phyloP scores from a whole-genome alignment of 2,888 invertebrate genomes.

The Synergus laeviventris region DNA sequence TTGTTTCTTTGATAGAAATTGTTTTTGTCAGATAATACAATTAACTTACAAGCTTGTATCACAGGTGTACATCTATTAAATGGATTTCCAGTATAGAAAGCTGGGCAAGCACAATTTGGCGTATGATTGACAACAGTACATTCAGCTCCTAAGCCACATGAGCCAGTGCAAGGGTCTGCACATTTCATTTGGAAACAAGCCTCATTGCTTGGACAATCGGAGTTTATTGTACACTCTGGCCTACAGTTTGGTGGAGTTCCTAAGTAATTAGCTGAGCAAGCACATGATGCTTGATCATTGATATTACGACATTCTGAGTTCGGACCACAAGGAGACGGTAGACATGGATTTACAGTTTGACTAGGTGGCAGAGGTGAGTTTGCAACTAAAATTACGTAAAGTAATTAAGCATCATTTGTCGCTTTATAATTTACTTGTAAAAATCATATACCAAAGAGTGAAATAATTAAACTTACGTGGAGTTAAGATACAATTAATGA shows the following conservation, averaged over 20 bases:
- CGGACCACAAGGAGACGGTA: constrained; percentile 90
- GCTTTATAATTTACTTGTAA: constrained; percentile 1
- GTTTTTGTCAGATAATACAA: neutral
- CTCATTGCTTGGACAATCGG: constrained; percentile 83
- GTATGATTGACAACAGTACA: constrained; percentile 84
- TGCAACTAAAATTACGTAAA: constrained; percentile 25
- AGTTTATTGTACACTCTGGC: constrained; percentile 86
- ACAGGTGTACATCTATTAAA: constrained; percentile 76
- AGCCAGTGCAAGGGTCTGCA: constrained; percentile 88
- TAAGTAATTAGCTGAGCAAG: constrained; percentile 86
- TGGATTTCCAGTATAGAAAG: constrained; percentile 87
- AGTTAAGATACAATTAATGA: constrained; percentile 80
- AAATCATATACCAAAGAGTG: neutral
- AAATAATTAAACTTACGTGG: constrained; percentile 12
- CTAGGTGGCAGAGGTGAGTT: constrained; percentile 41
- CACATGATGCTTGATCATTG: constrained; percentile 87
- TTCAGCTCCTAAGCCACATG: constrained; percentile 82
- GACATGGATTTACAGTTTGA: constrained; percentile 82
- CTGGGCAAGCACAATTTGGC: constrained; percentile 85
- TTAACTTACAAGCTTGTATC: constrained; percentile 83
- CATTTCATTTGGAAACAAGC: constrained; percentile 90
- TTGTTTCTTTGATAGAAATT: neutral
- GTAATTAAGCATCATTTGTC: neutral
- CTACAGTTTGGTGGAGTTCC: constrained; percentile 89
- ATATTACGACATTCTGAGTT: constrained; percentile 90